Evolutionary conservation across 2,888 invertebrate species (phyloP).

Genomic region (Elysia crispata): DNA sequence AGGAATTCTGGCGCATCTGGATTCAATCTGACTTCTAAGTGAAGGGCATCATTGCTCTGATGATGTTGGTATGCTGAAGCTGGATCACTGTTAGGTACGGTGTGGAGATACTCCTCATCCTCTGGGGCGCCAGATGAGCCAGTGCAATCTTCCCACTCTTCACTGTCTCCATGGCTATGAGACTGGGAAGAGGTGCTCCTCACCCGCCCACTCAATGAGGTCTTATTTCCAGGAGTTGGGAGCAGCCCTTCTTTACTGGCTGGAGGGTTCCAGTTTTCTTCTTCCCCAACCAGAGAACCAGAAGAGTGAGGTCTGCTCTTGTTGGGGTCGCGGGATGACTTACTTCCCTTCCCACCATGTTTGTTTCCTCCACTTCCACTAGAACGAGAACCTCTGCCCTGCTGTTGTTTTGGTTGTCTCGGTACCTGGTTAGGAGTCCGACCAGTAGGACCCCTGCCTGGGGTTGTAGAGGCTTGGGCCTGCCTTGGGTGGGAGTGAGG

Average conservation of each 20-base stretch:
- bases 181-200: slow-evolving; percentile 47
- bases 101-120: slow-evolving; percentile 49
- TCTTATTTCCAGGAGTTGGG: background rate
- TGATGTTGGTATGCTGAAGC: slow-evolving; percentile 21
- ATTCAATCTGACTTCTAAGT: slow-evolving; percentile 61
- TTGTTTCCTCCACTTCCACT: background rate
- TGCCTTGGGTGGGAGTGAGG: slow-evolving; percentile 4
- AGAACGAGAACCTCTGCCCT: background rate
- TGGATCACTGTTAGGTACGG: too few relatives aligned
- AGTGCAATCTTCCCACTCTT: slow-evolving; percentile 64
- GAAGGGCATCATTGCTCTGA: slow-evolving; percentile 48
- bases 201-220: background rate
- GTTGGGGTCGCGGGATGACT: background rate
- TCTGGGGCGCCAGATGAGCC: slow-evolving; percentile 52
- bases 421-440: slow-evolving; percentile 41
- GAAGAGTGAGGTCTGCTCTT: slow-evolving; percentile 11
- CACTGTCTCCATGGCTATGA: slow-evolving; percentile 64
- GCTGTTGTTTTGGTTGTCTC: background rate
- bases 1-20: slow-evolving; percentile 69
- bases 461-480: slow-evolving; percentile 28
- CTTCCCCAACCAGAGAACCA: background rate
- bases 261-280: slow-evolving; percentile 25
- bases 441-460: slow-evolving; percentile 41
- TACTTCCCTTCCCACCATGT: slow-evolving; percentile 20
- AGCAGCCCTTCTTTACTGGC: background rate